Conservation (phyloP, 2,113 vertebrate species). For the Corydoras maculifer region DNA sequence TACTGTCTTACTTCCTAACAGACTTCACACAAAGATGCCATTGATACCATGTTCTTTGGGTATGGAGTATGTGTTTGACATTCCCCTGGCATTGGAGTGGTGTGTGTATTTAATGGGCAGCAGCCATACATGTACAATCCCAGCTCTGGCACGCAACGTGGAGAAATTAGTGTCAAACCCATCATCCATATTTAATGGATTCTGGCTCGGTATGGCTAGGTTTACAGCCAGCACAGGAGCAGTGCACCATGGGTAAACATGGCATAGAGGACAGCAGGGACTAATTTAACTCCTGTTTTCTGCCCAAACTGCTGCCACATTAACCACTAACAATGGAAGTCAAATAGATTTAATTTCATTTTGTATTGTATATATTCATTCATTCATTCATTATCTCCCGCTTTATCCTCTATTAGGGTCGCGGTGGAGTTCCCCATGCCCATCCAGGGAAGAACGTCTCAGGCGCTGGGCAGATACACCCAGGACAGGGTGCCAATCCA, state of each 20-base stretch:
- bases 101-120: slow-evolving; percentile 52
- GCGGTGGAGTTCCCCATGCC: too few relatives aligned
- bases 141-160: slow-evolving; percentile 53
- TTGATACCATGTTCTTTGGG: slow-evolving; percentile 59
- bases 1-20: slow-evolving; percentile 45
- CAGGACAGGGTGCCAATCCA: too few relatives aligned
- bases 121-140: slow-evolving; percentile 55
- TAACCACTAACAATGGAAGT: background rate
- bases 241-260: slow-evolving; percentile 59
- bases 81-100: slow-evolving; percentile 11
- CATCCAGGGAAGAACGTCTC: too few relatives aligned
- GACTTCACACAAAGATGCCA: slow-evolving; percentile 62
- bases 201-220: slow-evolving; percentile 44
- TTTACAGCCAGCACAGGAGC: slow-evolving; percentile 39
- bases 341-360: background rate
- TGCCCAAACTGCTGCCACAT: background rate
- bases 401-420: too few relatives aligned
- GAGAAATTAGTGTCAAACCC: slow-evolving; percentile 68
- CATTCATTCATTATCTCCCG: too few relatives aligned
- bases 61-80: background rate
- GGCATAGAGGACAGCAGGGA: slow-evolving; percentile 36
- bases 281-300: background rate
- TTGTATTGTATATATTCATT: too few relatives aligned
- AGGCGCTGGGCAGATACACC: too few relatives aligned
- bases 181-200: slow-evolving; percentile 56